These are phyloP conservation scores for Acrobasis repandana DNA, from an alignment of 2,888 invertebrate species.

Conservation along the genomic window DNA sequence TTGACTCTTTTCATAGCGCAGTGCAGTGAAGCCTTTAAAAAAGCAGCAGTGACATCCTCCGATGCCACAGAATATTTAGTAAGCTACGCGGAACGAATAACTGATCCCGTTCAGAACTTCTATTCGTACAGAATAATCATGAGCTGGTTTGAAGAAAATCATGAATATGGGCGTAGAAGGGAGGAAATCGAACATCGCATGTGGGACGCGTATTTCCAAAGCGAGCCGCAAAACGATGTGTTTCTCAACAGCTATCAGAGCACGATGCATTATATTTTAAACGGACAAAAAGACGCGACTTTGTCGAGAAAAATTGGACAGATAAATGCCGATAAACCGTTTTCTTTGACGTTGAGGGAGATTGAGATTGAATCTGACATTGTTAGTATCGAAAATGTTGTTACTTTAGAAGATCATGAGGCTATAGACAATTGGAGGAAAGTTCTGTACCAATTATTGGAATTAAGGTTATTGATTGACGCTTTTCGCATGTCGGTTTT, in stretches of 20 bases:
- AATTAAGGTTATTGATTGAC: constrained; percentile 81
- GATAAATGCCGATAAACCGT: constrained; percentile 58
- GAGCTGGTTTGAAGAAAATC: constrained; percentile 74
- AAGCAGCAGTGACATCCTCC: constrained; percentile 83
- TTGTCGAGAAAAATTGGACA: constrained; percentile 56
- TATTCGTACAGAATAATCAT: constrained; percentile 73
- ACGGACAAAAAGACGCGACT: constrained; percentile 62
- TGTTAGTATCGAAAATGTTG: constrained; percentile 66
- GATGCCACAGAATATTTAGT: constrained; percentile 85
- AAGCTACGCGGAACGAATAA: constrained; percentile 77
- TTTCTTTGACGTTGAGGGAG: constrained; percentile 63
- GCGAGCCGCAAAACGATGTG: constrained; percentile 49
- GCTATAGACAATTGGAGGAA: constrained; percentile 69
- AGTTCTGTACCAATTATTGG: constrained; percentile 80
- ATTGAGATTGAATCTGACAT: constrained; percentile 75
- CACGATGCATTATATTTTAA: constrained; percentile 63
- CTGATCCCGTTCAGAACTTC: constrained; percentile 73
- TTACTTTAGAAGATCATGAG: constrained; percentile 63
- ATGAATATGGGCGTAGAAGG: constrained; percentile 62
- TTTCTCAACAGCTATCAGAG: constrained; percentile 62
- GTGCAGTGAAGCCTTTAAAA: constrained; percentile 84
- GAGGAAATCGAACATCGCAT: constrained; percentile 74
- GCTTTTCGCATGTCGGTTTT: constrained; percentile 83
- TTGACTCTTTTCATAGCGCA: constrained; percentile 80
- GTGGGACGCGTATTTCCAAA: constrained; percentile 72